Evolutionary conservation across 2,113 vertebrate genomes (phyloP).

Genomic region (Poeciliopsis retropinna): DNA sequence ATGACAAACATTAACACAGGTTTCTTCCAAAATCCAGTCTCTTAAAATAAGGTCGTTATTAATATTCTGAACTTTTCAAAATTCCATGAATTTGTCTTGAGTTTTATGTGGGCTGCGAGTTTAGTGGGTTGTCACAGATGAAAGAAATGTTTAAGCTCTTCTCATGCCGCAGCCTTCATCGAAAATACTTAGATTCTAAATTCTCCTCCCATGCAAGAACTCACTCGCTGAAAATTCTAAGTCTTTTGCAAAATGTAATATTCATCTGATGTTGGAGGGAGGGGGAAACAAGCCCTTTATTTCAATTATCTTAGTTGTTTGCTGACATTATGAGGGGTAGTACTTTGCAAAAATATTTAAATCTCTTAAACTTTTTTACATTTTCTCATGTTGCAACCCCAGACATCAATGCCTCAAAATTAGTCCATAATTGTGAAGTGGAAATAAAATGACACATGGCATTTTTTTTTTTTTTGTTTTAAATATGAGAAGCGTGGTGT

Average conservation of each 20-base stretch:
- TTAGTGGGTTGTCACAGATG: conserved; percentile 12
- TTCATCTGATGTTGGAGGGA: background rate
- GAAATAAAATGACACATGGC: background rate
- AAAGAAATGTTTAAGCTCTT: conserved; percentile 5
- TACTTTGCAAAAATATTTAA: no score
- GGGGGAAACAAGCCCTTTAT: no score
- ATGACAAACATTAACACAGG: conserved; percentile 24
- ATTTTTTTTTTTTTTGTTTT: background rate
- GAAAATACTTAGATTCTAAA: background rate
- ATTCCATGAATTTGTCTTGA: conserved; percentile 29
- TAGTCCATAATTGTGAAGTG: background rate
- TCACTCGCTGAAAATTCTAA: background rate
- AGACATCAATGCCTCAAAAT: background rate
- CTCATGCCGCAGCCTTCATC: no score
- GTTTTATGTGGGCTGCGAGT: background rate
- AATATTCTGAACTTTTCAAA: conserved; percentile 11
- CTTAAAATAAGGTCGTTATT: conserved; percentile 12
- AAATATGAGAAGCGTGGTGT: background rate
- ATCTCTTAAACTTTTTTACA: background rate
- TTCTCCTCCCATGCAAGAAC: background rate
- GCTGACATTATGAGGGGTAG: background rate
- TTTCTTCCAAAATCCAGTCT: conserved; percentile 16
- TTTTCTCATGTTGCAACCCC: background rate
- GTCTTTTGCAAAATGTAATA: conserved; percentile 18
- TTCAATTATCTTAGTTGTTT: background rate